A percentile compares a stretch with the other conserved stretches of the same genome.
These are phyloP conservation scores for Lagopus muta DNA, from an alignment of 2,113 vertebrate species.

Conservation along the genomic window DNA sequence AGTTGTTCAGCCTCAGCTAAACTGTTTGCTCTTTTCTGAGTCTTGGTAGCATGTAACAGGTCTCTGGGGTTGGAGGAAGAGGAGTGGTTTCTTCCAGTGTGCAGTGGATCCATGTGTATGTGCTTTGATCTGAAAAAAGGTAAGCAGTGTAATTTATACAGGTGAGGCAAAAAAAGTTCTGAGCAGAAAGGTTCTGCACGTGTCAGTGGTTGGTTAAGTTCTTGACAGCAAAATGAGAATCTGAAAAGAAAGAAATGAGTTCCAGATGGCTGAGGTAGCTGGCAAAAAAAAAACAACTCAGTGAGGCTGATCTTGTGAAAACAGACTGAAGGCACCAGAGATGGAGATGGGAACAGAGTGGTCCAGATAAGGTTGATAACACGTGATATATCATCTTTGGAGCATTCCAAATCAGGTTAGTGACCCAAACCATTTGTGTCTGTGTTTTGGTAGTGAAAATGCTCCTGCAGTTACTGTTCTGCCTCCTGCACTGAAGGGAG, in stretches of 20 bases:
- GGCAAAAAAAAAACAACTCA: slow-evolving; percentile 31
- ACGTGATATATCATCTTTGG: slow-evolving; percentile 57
- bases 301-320: slow-evolving; percentile 58
- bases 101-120: neutral
- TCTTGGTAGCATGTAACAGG: too few relatives aligned
- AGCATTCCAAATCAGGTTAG: neutral
- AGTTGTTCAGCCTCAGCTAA: neutral
- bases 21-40: neutral
- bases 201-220: neutral
- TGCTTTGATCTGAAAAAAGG: neutral
- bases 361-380: slow-evolving; percentile 69
- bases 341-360: slow-evolving; percentile 63
- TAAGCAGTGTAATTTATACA: neutral
- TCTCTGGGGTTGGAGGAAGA: neutral
- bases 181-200: neutral
- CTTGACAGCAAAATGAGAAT: neutral
- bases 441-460: neutral
- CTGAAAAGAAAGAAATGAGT: slow-evolving; percentile 45
- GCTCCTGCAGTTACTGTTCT: neutral
- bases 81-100: neutral
- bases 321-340: slow-evolving; percentile 61
- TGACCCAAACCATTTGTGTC: slow-evolving; percentile 58
- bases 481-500: neutral
- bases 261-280: slow-evolving; percentile 64
- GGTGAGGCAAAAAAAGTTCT: neutral